phyloP scores from a whole-genome alignment of 2,888 invertebrate species.

The Oscheius sp. region DNA sequence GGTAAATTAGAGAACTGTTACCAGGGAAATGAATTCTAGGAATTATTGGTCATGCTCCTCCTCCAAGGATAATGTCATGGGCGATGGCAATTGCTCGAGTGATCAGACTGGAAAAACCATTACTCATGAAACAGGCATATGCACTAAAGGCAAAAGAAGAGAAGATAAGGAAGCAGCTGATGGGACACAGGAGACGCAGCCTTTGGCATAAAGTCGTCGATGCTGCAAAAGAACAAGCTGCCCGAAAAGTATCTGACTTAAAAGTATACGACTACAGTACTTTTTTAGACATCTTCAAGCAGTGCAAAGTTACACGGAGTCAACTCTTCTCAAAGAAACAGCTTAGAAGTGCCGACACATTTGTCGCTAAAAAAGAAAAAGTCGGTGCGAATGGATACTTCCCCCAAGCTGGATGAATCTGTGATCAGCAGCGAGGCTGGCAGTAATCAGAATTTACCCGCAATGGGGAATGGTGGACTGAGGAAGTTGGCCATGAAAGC shows the following conservation, averaged over 20 bases:
- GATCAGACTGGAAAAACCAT: constrained; percentile 66
- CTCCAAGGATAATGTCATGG: constrained; percentile 62
- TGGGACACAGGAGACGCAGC: constrained; percentile 4
- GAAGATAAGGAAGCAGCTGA: constrained; percentile 8
- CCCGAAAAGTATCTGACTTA: constrained; percentile 18
- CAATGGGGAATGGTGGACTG: too few species aligned
- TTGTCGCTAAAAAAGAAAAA: constrained; percentile 13
- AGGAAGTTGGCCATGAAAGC: too few species aligned
- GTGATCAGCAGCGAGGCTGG: constrained; percentile 2
- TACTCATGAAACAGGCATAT: constrained; percentile 70
- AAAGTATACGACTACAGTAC: not conserved
- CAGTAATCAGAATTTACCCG: not conserved
- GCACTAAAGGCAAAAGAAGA: constrained; percentile 53
- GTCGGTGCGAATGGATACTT: constrained; percentile 9
- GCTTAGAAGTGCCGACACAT: constrained; percentile 15
- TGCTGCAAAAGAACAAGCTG: constrained; percentile 15
- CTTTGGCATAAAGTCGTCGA: constrained; percentile 31
- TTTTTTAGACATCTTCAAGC: not conserved
- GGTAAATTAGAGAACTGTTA: constrained; percentile 34
- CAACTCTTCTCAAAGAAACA: constrained; percentile 1
- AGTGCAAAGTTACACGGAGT: not conserved
- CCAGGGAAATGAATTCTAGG: constrained; percentile 30
- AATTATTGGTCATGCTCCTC: constrained; percentile 65
- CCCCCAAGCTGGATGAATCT: constrained; percentile 12
- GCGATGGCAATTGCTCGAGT: constrained; percentile 62